Base-by-base conservation (phyloP, 1,140 invertebrate genomes). In the Amyelois transitella region DNA sequence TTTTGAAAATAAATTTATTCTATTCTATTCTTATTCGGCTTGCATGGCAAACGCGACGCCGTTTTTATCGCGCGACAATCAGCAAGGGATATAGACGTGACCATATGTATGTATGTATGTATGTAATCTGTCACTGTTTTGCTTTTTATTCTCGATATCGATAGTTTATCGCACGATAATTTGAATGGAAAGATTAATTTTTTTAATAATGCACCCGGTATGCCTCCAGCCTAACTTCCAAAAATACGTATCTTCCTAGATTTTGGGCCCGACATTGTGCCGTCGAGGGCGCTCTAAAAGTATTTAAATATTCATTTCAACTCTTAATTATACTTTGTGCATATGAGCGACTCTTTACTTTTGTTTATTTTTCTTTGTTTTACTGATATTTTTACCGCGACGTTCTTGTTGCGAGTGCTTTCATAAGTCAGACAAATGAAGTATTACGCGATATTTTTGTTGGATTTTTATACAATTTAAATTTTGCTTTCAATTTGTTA, bases 261-360 rank as follows among this genome's bases (percentile, higher is more conserved):
- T 73, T 79, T 73, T 76, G 75, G 73, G 67, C 72, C 77, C 74
- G 76, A 79, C 81, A 84, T 83, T 84, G 76, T 81, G 67, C 63
- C 61, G 66, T 61, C 62, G 62, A 61, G 69, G 69, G 71, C 80
- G 72, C 82, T 81, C 73, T 71, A 72, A 69, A 58, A 53, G 20
- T 67, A 79, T 84, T 86, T 86, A 84, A 86, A 85, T 86, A 86
- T 86, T 86, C 83, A 86, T 86, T 77, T 73, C 72, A 76, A 77
- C 81, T 80, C 80, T 86, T 86, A 84, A 86, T 84, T 86, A 83
- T 82, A 78, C 80, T 67, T 66, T 67, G 72, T 71, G 71, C 79
- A 82, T 82, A 73, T 84, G 81, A 76, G 75, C 64, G 63, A 66
- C 58, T 66, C 66, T 70, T 66, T 67, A 59, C 59, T 72, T 78